These are phyloP conservation scores for Apomyelois bistriatella DNA, from an alignment of 2,888 invertebrate species.

Conservation along the genomic window DNA sequence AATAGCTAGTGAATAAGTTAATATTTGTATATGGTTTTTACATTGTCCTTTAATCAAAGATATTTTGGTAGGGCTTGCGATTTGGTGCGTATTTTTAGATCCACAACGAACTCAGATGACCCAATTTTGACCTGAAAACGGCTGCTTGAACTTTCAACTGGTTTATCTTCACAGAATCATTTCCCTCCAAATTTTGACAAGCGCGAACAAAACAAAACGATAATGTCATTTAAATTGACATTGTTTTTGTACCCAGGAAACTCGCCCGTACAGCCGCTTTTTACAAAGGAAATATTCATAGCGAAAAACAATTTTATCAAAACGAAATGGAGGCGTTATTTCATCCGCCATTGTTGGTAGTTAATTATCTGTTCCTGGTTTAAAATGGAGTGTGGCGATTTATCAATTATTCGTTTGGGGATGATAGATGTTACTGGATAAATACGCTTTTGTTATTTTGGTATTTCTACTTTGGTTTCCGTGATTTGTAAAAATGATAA, in stretches of 20 bases:
- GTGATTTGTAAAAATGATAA: too few species aligned
- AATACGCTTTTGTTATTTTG: not conserved
- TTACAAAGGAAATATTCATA: conserved; percentile 4
- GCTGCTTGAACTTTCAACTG: too few species aligned
- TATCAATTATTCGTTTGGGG: conserved; percentile 12
- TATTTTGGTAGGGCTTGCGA: too few species aligned
- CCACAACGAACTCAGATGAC: too few species aligned
- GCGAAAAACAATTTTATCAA: conserved; percentile 23
- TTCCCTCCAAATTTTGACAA: conserved; percentile 25
- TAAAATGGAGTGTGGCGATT: conserved; percentile 12
- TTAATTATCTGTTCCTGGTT: conserved; percentile 7
- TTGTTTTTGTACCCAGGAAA: not conserved
- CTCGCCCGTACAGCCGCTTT: not conserved
- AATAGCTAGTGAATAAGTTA: too few species aligned
- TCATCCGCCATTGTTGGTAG: not conserved
- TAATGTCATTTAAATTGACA: conserved; percentile 35
- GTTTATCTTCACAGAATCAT: conserved; percentile 1
- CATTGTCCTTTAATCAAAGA: too few species aligned
- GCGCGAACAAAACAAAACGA: conserved; percentile 30
- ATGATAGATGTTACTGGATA: not conserved
- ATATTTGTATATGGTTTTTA: too few species aligned
- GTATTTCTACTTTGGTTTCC: not conserved
- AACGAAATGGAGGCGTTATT: conserved; percentile 5
- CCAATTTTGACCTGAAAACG: too few species aligned
- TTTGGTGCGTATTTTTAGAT: too few species aligned